phyloP scores from a whole-genome alignment of 2,797 vertebrate species.

The Halcyon leucocephala region DNA sequence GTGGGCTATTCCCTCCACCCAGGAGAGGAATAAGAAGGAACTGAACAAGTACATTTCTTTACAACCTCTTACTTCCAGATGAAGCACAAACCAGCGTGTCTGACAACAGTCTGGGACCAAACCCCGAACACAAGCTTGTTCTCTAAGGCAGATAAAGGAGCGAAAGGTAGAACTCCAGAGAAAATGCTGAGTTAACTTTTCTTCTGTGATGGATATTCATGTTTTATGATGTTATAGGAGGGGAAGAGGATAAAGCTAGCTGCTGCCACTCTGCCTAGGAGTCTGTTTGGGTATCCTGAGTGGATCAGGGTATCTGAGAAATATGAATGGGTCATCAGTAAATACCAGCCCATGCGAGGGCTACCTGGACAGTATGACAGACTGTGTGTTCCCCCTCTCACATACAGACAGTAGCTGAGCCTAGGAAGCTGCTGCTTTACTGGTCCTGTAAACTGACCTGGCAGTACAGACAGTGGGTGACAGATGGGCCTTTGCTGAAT shows the following conservation, averaged over 20 bases:
- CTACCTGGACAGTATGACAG: neutral
- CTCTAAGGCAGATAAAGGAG: conserved; percentile 3
- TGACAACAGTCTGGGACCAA: neutral
- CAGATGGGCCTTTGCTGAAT: neutral
- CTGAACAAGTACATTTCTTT: neutral
- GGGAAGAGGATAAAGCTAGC: neutral
- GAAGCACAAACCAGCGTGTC: neutral
- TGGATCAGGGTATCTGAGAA: neutral
- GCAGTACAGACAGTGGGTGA: neutral
- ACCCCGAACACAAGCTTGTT: neutral
- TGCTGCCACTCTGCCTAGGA: neutral
- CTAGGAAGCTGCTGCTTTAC: neutral
- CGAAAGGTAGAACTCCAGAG: neutral
- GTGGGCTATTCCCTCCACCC: neutral
- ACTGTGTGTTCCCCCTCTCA: neutral
- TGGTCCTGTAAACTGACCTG: neutral
- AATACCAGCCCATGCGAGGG: neutral
- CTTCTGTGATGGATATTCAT: neutral
- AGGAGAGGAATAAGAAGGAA: neutral
- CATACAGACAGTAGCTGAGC: neutral
- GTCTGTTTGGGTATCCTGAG: neutral
- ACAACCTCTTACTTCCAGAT: neutral
- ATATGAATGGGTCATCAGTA: neutral
- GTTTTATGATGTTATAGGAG: neutral
- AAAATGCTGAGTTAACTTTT: neutral